Evolutionary conservation across 2,113 vertebrate species (phyloP), one percentile per base, ranked within the genome.

Genomic region (Chitala chitala): DNA sequence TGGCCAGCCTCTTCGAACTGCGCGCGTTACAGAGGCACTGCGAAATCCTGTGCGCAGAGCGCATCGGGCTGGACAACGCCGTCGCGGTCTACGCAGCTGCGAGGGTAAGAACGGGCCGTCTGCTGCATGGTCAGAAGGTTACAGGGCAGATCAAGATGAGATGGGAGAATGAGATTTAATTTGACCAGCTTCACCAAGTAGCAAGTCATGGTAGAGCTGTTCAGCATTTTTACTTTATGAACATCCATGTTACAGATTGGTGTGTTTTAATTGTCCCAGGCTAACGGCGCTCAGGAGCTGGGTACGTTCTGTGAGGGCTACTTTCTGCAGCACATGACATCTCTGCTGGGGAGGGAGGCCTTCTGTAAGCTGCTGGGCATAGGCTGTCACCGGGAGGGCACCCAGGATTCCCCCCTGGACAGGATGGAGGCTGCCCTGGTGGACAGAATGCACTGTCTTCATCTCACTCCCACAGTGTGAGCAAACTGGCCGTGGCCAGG

Each of bases 261-360:
- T 58, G 59, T n/a, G 77, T 40, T 22, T 61, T 22, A 29, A 75
- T 22, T 40, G 6, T 1, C 2, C 0, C 85, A 98, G 96, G 92
- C 86, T 13, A 90, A 92, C 78, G 91, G 91, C 0, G 93, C 90
- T 0, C 81, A 85, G 0, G 93, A 95, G 4, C 92, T 98, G 29
- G 85, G 85, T 71, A 82, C 89, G 0, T 96, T 94, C 71, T 96
- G 93, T 0, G 91, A 96, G 55, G 93, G 93, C 51, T 98, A 94
- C 89, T 96, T 98, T 87, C 91, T 98, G 59, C 90, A 95, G 81
- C 92, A 94, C 86, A 92, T 97, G 93, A 86, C 84, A 26, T 81
- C 74, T 1, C 86, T 98, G 9, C 85, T 97, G 56, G 92, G 93
- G 48, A 85, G 88, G 73, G 94, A 93, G 64, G 87, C 93, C 0